A percentile compares a stretch with the other conserved stretches of the same genome.
Conservation (phyloP, 2,797 vertebrate genomes). For the Ctenopoma kingsleyae region DNA sequence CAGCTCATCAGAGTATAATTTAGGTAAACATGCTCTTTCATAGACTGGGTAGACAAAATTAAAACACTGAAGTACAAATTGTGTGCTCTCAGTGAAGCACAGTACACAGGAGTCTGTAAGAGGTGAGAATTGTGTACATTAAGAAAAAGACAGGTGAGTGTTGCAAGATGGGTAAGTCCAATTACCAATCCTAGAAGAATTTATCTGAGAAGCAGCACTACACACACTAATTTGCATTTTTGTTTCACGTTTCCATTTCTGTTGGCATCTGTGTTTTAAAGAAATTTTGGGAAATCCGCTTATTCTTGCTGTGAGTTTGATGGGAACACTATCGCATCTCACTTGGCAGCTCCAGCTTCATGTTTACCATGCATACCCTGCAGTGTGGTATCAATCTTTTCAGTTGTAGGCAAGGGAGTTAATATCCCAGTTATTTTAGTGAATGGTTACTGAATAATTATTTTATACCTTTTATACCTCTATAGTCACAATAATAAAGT, state of each 20-base stretch:
- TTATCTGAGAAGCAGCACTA: neutral
- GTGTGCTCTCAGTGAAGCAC: neutral
- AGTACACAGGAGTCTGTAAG: slow-evolving; percentile 9
- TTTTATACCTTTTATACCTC: neutral
- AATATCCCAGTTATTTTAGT: neutral
- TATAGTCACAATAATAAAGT: neutral
- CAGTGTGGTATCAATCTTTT: neutral
- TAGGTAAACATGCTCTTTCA: slow-evolving; percentile 13
- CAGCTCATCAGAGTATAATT: slow-evolving; percentile 30
- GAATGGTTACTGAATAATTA: neutral
- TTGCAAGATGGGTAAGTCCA: neutral
- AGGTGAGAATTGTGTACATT: neutral
- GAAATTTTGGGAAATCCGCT: neutral
- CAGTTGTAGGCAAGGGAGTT: neutral
- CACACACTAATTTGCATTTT: neutral
- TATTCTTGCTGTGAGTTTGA: neutral
- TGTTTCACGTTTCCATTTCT: neutral
- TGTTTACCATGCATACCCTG: neutral
- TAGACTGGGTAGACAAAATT: slow-evolving; percentile 7
- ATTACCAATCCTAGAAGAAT: neutral
- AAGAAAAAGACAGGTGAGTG: neutral
- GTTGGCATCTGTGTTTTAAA: neutral
- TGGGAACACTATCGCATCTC: neutral
- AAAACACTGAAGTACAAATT: neutral
- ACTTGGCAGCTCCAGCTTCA: neutral